Evolutionary conservation across 1,140 invertebrate species (phyloP), one percentile per base, ranked within the genome.

Genomic region (Plectrocnemia conspersa): DNA sequence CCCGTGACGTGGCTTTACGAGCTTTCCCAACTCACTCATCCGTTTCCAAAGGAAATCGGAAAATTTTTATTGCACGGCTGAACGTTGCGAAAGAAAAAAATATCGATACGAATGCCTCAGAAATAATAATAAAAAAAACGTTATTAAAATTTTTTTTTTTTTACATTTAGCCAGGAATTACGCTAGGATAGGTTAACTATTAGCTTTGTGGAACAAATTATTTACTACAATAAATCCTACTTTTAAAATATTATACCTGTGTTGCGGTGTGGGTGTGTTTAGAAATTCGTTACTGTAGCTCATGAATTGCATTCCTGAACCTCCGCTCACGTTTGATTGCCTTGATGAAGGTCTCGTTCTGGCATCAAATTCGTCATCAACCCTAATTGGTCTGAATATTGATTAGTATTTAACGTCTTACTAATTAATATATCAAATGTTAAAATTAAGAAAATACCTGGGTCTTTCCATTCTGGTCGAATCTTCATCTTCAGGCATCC

Each of bases 401-500:
- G 11, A 11, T 4, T 35, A 11, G 16, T 13, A 29, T 29, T n/a
- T n/a, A 29, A 29, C 27, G n/a, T 29, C n/a, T n/a, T 7, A 29
- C 27, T 29, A 29, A 29, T 7, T 40, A 40, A 3, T 36, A 36
- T 13, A 40, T 15, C 16, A 40, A 40, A n/a, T n/a, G n/a, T 40
- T 5, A 3, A 40, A 3, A 40, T 3, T 35, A 19, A 32, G n/a
- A 33, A 45, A 13, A 69, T 25, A 75, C 66, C 81, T 79, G 58
- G 82, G 82, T 74, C 80, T 79, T 65, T 86, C 84, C 77, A 86
- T 76, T 66, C 80, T 78, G 49, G 77, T 78, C 52, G 79, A 79
- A 65, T 86, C 84, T 65, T 87, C 84, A 68, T 87, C 85, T 52
- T 86, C 83, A 21, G 81, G 79, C 68, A 86, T 78, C 83, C 84